Evolutionary conservation across 2,888 invertebrate genomes (phyloP), one percentile per base, ranked within the genome.

Genomic region (Noctua comes): DNA sequence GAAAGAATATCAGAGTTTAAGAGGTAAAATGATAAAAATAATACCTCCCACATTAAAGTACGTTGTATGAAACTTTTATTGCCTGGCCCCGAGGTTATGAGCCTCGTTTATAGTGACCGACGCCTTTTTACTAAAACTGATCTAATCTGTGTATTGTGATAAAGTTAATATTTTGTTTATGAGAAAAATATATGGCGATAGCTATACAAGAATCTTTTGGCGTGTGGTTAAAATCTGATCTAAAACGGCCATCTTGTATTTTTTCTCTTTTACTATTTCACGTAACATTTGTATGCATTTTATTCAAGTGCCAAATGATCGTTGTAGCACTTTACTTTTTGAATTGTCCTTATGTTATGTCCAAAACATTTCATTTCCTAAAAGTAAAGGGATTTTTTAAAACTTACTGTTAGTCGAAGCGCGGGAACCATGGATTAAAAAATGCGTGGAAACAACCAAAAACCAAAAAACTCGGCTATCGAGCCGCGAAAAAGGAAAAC

Each of bases 11-110:
- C 71, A 82, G 72, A 62, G 24, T 65, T 73, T 54, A 73, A 71
- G 73, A 78, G 73, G 40, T 82, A 69, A 69, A 82, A 86, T 83
- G 78, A 78, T 78, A 84, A 83, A 81, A 82, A 83, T 76, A 86
- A 84, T 75, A 81, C 46, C 46, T 51, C 57, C 48, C 65, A 77
- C 68, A 76, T 82, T 85, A 74, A 80, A 69, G 68, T 79, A 66
- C 48, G 69, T 64, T 70, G 68, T 68, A 68, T 75, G 65, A 80
- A 72, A 76, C 66, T 80, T 84, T 81, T 80, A 87, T 88, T 88
- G 80, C 43, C 43, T 59, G 51, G 68, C 62, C 68, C 36, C 64
- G 43, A 75, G 69, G 77, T 59, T 64, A 72, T 66, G 54, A 72
- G 46, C 43, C 36, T 51, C 21, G 36, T 54, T 48, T 59, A 73